phyloP scores from a whole-genome alignment of 2,113 vertebrate genomes.

The Nibea coibor region DNA sequence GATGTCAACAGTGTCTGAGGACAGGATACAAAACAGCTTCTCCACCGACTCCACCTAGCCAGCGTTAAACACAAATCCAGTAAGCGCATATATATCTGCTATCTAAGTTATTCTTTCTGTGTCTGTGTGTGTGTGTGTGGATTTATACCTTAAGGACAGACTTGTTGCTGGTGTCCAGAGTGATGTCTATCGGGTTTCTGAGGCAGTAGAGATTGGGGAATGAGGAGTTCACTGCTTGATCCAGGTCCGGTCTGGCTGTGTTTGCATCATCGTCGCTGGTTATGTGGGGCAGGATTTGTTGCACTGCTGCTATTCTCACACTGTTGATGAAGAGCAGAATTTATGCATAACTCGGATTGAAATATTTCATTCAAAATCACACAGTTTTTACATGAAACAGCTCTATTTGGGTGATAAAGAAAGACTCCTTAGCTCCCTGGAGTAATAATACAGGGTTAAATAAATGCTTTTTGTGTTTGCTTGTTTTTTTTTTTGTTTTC shows the following conservation, averaged over 20 bases:
- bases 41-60: constrained; percentile 90
- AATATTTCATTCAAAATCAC: not conserved
- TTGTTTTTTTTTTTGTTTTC: not conserved
- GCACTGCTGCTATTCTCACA: constrained; percentile 86
- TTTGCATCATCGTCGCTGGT: constrained; percentile 77
- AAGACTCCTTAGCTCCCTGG: not conserved
- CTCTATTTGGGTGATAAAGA: constrained; percentile 10
- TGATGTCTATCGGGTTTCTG: constrained; percentile 85
- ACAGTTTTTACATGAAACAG: constrained; percentile 12
- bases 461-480: not conserved
- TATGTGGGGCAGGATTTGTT: constrained; percentile 89
- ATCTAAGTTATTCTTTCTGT: not conserved
- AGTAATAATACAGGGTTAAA: not conserved
- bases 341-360: not conserved
- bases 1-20: constrained; percentile 89
- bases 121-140: not conserved
- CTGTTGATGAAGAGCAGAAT: constrained; percentile 73
- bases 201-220: constrained; percentile 86
- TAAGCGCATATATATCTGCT: not conserved
- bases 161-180: constrained; percentile 85
- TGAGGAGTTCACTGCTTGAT: constrained; percentile 80
- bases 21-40: constrained; percentile 90
- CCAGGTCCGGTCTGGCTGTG: constrained; percentile 82
- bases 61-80: constrained; percentile 22
- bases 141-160: constrained; percentile 90